Base-by-base conservation (phyloP, 2,888 invertebrate genomes). In the Lamellibrachia satsuma region DNA sequence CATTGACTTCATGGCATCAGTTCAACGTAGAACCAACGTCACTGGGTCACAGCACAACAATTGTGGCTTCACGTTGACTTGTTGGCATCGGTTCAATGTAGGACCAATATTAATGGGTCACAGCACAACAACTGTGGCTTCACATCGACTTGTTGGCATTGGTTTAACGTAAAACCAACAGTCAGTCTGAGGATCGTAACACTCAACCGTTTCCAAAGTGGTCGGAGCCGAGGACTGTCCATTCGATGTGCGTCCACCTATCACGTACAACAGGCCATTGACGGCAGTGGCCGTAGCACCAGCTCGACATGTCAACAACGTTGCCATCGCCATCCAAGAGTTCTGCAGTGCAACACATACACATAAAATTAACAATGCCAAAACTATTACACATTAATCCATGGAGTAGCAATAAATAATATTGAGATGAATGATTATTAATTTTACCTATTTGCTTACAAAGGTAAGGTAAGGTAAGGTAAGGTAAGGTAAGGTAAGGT, bases 181-280 rank as follows among this genome's bases (percentile, higher is more conserved):
- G 96, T 98, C 97, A 22, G 97, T 97, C 93, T 97, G 97, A 11
- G 98, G 98, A 97, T 98, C 98, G 97, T 98, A 99, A 94, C 98
- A 97, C 97, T 99, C 98, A 22, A 98, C 98, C 92, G 98, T 97
- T 94, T 98, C 97, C 94, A 98, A 98, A 90, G 98, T 97, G 75
- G 95, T 95, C 15, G 96, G 95, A 1, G 96, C 95, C 8, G 95
- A 94, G 93, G 94, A 95, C 93, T 96, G 94, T 51, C 95, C 94
- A 57, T 94, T 93, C 92, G 94, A 97, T 93, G 98, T 98, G 94
- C 98, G 98, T 90, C 98, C 98, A 95, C 99, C 99, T 11, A 99
- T 98, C 0, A 98, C 99, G 96, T 98, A 99, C 93, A 99, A 98
- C 94, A 98, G 97, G 0, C 98, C 98, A 95, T 98, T 98, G 90